Evolutionary conservation across 37 sponge, comb jelly and placozoan species (phyloP).

Genomic region (Geodia barretti): DNA sequence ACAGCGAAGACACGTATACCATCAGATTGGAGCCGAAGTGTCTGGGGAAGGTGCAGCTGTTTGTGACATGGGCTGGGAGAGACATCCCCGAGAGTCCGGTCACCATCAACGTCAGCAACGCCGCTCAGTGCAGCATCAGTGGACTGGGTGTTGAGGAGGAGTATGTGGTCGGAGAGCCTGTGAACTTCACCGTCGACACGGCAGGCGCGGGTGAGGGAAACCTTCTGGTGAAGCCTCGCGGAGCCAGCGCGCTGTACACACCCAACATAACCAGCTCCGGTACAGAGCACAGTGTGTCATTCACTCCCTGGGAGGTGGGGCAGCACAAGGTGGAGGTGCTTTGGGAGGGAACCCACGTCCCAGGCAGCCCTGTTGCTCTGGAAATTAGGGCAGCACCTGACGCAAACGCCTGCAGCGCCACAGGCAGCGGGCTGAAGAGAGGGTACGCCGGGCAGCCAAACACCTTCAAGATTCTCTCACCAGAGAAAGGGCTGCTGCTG

Average conservation of each 20-base stretch:
- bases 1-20: constrained; percentile 29
- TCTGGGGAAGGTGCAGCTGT: constrained; percentile 18
- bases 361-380: constrained; percentile 72
- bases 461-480: constrained; percentile 42
- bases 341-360: constrained; percentile 53
- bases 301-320: constrained; percentile 79
- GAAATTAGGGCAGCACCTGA: constrained; percentile 43
- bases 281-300: constrained; percentile 45
- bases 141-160: constrained; percentile 40
- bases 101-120: constrained; percentile 46
- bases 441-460: constrained; percentile 40
- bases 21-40: constrained; percentile 25
- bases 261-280: constrained; percentile 55
- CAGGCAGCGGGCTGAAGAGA: constrained; percentile 77
- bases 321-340: constrained; percentile 57
- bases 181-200: constrained; percentile 52
- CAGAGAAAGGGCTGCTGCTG: constrained; percentile 48
- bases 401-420: constrained; percentile 78
- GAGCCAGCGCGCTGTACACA: constrained; percentile 53
- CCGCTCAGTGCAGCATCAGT: constrained; percentile 30
- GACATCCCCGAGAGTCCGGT: constrained; percentile 66
- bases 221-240: constrained; percentile 44
- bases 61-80: constrained; percentile 37
- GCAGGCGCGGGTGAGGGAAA: constrained; percentile 46
- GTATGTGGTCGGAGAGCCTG: constrained; percentile 43